Evolutionary conservation across 2,888 invertebrate genomes (phyloP), one percentile per base, ranked within the genome.

Genomic region (Pheosia gnoma): DNA sequence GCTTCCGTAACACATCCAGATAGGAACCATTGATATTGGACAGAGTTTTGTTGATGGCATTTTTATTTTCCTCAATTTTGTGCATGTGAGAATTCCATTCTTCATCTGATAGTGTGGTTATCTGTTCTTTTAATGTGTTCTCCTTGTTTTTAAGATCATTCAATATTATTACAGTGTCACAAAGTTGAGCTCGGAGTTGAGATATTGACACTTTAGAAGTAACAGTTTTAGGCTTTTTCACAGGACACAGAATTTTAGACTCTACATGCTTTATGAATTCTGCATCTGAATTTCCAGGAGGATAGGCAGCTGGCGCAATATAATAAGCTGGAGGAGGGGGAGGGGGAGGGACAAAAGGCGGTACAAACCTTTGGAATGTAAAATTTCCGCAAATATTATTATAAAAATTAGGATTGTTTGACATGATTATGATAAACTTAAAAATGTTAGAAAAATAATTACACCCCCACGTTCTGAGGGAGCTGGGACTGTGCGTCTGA

Each of bases 401-500:
- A 87, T 86, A 86, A 85, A 85, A 85, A 80, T 86, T 84, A 79
- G 78, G 75, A 76, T 88, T 86, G 83, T 82, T 83, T 71, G 89
- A 87, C 93, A 93, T 93, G 91, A 92, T 93, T 93, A 68, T 75
- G 78, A 74, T 67, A 66, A 71, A 79, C 74, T 75, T 74, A 80
- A 79, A 79, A 79, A 72, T 76, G 77, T 78, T 81, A 78, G 74
- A 77, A 79, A 71, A 80, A 68, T 71, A 67, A 57, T 84, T 85
- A 87, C 74, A 75, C 66, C 63, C 79, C 74, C 60, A 81, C 75
- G 54, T 85, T 74, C 59, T 93, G 89, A 0, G 94, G 93, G 58
- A 95, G 85, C 75, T 95, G 94, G n/a, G 83, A 76, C 77, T 95
- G 95, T 1, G 96, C 95, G 64, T 96, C 97, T 74, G 95, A 94